These are phyloP conservation scores for Felis chaus DNA, from an alignment of 2,113 vertebrate genomes.

Conservation along the genomic window DNA sequence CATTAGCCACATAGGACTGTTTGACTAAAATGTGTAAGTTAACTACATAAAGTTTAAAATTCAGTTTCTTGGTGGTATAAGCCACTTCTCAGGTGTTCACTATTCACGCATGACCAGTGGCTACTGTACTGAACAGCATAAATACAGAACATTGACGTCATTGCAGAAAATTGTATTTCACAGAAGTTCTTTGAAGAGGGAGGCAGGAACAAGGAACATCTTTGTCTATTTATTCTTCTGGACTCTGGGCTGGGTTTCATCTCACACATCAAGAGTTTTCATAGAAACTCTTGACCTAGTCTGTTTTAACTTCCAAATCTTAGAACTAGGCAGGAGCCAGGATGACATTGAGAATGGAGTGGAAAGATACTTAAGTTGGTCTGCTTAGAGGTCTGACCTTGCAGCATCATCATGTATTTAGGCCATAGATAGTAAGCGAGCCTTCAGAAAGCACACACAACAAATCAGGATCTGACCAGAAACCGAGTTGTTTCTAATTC, in stretches of 20 bases:
- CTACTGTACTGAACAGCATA: accelerated
- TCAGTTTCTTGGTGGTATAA: background rate
- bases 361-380: background rate
- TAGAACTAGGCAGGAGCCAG: background rate
- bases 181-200: background rate
- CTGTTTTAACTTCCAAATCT: background rate
- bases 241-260: background rate
- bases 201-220: background rate
- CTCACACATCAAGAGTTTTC: background rate
- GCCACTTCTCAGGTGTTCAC: background rate
- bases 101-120: background rate
- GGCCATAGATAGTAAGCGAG: background rate
- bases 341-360: background rate
- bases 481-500: background rate
- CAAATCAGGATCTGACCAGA: background rate
- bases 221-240: background rate
- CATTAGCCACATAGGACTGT: background rate
- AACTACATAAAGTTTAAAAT: background rate
- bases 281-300: background rate
- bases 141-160: too few species aligned
- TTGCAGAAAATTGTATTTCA: background rate
- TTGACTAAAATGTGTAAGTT: background rate
- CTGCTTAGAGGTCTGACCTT: background rate
- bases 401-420: too few species aligned
- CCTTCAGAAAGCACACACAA: background rate